phyloP scores from a whole-genome alignment of 2,888 invertebrate species.

The Lutraria lutraria region DNA sequence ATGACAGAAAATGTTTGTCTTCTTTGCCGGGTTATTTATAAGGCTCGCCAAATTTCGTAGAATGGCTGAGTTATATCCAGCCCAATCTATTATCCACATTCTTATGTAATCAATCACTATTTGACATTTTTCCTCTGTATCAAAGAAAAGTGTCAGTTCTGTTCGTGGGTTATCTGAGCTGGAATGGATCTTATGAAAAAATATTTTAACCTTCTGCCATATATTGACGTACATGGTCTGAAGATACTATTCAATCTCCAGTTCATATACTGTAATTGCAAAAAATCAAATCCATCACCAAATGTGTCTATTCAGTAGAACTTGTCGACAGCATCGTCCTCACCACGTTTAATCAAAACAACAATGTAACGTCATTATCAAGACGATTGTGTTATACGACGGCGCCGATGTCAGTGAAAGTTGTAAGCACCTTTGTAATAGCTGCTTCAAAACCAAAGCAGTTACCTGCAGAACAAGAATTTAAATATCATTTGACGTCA shows the following conservation, averaged over 20 bases:
- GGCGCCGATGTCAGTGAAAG: no score
- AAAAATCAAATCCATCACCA: neutral
- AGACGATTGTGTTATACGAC: no score
- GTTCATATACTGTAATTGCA: neutral
- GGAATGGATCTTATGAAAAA: neutral
- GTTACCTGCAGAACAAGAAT: no score
- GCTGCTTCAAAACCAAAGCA: no score
- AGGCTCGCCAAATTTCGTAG: neutral
- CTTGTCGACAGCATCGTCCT: neutral
- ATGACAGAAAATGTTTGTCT: neutral
- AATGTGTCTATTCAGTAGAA: neutral
- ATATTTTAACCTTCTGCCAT: neutral
- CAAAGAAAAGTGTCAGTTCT: neutral
- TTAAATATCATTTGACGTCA: no score
- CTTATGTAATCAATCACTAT: constrained; percentile 6
- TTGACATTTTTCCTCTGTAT: neutral
- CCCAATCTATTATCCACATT: neutral
- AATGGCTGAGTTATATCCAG: neutral
- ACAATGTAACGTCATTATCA: neutral
- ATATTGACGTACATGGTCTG: neutral
- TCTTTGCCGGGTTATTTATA: neutral
- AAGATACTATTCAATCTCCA: neutral
- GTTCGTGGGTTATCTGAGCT: neutral
- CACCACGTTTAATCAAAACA: neutral
- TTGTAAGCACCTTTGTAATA: no score